Conservation (phyloP, 2,113 vertebrate genomes). For the Tauraco erythrolophus region DNA sequence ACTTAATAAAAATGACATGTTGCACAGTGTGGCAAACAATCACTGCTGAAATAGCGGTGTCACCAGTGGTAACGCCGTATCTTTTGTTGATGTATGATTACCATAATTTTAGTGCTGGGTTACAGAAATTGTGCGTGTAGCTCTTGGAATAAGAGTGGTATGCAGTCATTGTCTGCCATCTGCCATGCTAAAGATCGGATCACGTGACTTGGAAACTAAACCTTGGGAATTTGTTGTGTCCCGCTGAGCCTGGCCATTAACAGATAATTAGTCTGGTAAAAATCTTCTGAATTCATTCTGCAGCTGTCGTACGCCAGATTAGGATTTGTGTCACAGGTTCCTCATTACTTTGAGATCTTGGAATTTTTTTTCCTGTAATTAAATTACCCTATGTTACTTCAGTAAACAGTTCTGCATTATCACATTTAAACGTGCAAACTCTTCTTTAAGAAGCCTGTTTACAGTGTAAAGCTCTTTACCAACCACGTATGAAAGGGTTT, state of each 20-base stretch:
- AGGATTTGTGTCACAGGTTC: conserved; percentile 59
- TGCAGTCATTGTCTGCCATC: conserved; percentile 71
- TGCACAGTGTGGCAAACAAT: conserved; percentile 32
- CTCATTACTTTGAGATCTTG: conserved; percentile 26
- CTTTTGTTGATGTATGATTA: conserved; percentile 21
- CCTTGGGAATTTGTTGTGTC: conserved; percentile 69
- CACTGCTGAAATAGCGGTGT: not conserved
- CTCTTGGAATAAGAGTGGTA: not conserved
- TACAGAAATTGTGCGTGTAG: not conserved
- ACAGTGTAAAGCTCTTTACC: not conserved
- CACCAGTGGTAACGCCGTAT: not conserved
- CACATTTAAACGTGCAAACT: not conserved
- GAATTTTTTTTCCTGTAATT: not conserved
- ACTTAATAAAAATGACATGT: not conserved
- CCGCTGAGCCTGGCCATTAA: conserved; percentile 70
- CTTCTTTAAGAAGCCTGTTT: not conserved
- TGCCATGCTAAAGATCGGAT: conserved; percentile 61
- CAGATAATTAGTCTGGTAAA: conserved; percentile 78
- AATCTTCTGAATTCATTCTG: conserved; percentile 71
- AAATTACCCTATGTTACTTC: not conserved
- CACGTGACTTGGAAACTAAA: conserved; percentile 64
- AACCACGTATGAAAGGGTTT: not conserved
- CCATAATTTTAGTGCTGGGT: not conserved
- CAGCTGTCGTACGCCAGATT: conserved; percentile 76
- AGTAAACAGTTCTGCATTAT: not conserved